Evolutionary conservation across 2,888 invertebrate genomes (phyloP), one percentile per base, ranked within the genome.

Genomic region (Temnothorax rugatulus): DNA sequence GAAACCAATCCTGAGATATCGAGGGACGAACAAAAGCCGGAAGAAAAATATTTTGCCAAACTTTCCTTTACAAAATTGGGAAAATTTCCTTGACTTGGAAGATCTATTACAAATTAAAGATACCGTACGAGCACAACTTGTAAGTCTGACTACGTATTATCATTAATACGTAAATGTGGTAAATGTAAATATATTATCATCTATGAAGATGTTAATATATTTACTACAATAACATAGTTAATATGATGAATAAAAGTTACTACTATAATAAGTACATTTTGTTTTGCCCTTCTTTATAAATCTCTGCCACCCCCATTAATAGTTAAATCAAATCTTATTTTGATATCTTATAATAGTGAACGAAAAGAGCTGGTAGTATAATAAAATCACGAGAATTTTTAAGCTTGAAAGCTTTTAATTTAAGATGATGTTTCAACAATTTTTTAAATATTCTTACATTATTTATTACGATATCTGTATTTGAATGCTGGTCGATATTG

Each of bases 21-120:
- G 15, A 59, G n/a, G n/a, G n/a, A 21, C 2, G 7, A 59, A 59
- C 11, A 21, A 57, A 57, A 57, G 8, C 18, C 54, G 18, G 18
- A n/a, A 57, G 9, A 25, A 59, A 59, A 59, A 59, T 59, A 59
- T 59, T 59, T 59, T 59, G 57, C 25, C 57, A 59, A 59, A 5
- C 7, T 59, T 59, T 59, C 57, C 57, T 29, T 25, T 59, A 25
- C 25, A 59, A 59, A 59, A 59, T 25, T 59, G 57, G 25, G 1
- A 4, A 59, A 59, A 25, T 59, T 59, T 59, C 15, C 25, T 59
- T 59, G 25, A 59, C 13, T 59, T 59, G 0, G 57, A 59, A 59
- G 5, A 59, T 59, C 29, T 59, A 59, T 59, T 59, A 59, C 57
- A 59, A 59, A 59, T 5, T 25, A 2, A 25, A 59, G 15, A 59